Conservation (phyloP, 64 coral and sea anemone genomes). For the Cladopsammia gracilis region DNA sequence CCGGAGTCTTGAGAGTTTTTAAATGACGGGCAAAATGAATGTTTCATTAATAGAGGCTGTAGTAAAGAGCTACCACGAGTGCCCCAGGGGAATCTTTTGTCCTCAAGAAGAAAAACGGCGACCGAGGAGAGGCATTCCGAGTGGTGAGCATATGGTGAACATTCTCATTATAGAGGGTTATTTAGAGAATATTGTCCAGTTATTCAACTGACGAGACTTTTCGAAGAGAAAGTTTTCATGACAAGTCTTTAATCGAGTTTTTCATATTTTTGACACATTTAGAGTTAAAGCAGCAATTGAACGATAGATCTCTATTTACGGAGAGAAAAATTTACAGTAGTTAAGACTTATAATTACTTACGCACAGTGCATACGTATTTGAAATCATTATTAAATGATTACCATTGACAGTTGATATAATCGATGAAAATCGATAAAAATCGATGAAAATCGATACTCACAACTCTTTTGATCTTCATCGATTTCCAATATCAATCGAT, state of each 20-base stretch:
- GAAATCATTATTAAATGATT: not conserved
- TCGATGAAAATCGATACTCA: too few species aligned
- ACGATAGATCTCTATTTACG: not conserved
- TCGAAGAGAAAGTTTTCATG: not conserved
- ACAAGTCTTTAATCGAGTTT: not conserved
- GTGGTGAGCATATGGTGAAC: too few species aligned
- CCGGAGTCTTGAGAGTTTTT: not conserved
- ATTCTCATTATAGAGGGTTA: not conserved
- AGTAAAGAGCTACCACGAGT: not conserved
- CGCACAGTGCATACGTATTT: not conserved
- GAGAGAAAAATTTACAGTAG: not conserved
- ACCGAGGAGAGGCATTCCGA: too few species aligned
- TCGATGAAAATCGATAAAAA: too few species aligned
- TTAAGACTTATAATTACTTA: not conserved
- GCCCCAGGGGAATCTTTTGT: not conserved
- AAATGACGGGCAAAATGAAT: not conserved
- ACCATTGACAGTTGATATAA: too few species aligned
- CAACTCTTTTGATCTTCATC: too few species aligned
- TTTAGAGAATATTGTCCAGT: not conserved
- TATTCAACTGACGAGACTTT: slow-evolving; percentile 7
- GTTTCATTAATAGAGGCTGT: not conserved
- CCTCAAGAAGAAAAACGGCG: too few species aligned
- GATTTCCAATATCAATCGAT: too few species aligned
- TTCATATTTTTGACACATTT: not conserved
- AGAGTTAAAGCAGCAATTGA: not conserved